phyloP scores from a whole-genome alignment of 2,113 vertebrate genomes.

The Conger conger region DNA sequence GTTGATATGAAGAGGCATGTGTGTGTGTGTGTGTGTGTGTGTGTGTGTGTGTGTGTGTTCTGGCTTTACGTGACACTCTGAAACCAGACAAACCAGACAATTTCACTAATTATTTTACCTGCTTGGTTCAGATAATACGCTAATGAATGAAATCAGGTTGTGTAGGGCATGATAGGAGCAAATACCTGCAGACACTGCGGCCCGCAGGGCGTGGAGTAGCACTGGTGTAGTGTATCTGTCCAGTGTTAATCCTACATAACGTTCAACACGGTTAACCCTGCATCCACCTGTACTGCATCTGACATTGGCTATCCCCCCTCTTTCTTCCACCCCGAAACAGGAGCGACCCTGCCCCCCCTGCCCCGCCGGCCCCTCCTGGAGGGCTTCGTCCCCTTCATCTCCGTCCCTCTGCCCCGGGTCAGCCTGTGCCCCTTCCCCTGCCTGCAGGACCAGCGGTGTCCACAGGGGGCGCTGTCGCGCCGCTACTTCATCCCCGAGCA shows the following conservation, averaged over 20 bases:
- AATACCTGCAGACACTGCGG: no score
- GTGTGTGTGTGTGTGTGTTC: not conserved
- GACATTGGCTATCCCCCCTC: not conserved
- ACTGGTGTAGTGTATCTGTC: not conserved
- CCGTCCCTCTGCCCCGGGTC: slow-evolving; percentile 52
- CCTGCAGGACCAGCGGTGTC: slow-evolving; percentile 36
- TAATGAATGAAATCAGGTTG: no score
- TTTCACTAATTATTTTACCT: no score
- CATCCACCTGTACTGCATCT: not conserved
- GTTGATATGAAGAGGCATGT: no score
- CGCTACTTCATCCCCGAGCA: slow-evolving; percentile 56
- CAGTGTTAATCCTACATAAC: no score
- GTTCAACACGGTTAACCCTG: no score
- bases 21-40: not conserved
- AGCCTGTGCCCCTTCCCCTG: slow-evolving; percentile 47
- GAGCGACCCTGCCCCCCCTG: slow-evolving; percentile 47
- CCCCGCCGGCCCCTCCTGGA: slow-evolving; percentile 40
- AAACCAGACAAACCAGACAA: not conserved
- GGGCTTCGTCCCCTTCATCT: slow-evolving; percentile 50
- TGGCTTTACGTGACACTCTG: not conserved
- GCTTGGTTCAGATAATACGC: no score
- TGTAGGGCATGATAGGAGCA: no score
- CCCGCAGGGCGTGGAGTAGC: no score
- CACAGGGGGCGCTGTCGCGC: not conserved
- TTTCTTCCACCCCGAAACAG: slow-evolving; percentile 31